phyloP scores from a whole-genome alignment of 1,140 invertebrate genomes.

The Halyomorpha halys region DNA sequence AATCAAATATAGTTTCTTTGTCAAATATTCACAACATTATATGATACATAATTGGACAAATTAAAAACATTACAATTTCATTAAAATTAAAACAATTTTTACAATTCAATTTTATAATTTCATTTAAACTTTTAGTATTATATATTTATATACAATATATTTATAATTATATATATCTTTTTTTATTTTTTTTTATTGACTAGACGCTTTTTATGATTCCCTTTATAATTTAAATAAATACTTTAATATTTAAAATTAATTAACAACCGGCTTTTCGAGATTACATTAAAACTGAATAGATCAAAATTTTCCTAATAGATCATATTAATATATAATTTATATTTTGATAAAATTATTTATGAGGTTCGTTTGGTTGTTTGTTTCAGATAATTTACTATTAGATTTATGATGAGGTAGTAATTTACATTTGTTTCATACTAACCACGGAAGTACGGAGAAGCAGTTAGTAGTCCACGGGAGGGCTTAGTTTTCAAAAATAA shows the following conservation, averaged over 20 bases:
- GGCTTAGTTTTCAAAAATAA: not conserved
- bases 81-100: too few species aligned
- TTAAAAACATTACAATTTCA: too few species aligned
- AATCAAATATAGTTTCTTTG: too few species aligned
- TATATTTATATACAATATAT: not conserved
- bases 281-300: too few species aligned
- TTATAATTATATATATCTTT: not conserved
- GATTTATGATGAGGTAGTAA: not conserved
- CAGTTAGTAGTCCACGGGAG: not conserved
- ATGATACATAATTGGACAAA: too few species aligned
- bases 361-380: too few species aligned
- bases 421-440: not conserved
- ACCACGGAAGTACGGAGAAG: not conserved
- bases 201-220: constrained; percentile 1
- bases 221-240: constrained; percentile 4
- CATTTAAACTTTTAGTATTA: too few species aligned
- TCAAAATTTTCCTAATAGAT: too few species aligned
- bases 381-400: not conserved
- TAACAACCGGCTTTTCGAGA: not conserved
- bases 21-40: too few species aligned
- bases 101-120: too few species aligned
- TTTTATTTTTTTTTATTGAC: constrained; percentile 1
- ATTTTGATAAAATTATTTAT: too few species aligned
- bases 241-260: constrained; percentile 1
- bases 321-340: too few species aligned